Percentiles rank a stretch among this genome's conserved stretches.
Evolutionary conservation across 2,113 vertebrate genomes (phyloP).

Genomic region (Tonatia bakeri): DNA sequence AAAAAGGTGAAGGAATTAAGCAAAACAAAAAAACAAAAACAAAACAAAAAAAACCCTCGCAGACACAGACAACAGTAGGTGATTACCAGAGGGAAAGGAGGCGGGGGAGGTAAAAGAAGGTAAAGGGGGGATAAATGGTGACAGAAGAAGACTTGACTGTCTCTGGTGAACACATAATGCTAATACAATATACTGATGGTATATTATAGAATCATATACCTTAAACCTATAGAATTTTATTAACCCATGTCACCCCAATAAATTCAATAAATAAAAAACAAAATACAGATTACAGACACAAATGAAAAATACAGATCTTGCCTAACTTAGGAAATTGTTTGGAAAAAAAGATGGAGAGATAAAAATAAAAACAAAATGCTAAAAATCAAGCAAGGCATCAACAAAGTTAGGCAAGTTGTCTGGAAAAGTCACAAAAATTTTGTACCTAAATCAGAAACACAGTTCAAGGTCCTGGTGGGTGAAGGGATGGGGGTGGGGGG

Average conservation of each 20-base stretch:
- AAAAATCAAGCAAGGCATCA: neutral
- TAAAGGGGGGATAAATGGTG: neutral
- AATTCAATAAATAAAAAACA: neutral
- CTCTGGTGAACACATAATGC: neutral
- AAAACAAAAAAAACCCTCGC: neutral
- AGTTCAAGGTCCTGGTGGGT: neutral
- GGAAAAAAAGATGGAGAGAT: neutral
- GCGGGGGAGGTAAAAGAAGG: neutral
- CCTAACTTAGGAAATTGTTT: neutral
- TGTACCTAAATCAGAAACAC: constrained; percentile 3
- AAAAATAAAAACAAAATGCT: constrained; percentile 21
- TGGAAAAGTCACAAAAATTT: neutral
- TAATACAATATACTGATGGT: neutral
- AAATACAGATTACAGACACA: neutral
- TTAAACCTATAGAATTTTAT: neutral
- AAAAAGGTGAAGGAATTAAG: neutral
- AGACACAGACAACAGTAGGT: neutral
- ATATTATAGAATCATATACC: neutral
- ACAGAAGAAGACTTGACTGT: neutral
- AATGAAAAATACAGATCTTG: neutral
- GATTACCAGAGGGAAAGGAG: neutral
- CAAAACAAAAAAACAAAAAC: neutral
- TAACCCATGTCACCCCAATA: neutral
- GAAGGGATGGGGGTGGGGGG: too few species aligned
- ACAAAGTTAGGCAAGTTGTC: neutral